phyloP scores from a whole-genome alignment of 2,797 vertebrate genomes.

The Cephalopachus bancanus region DNA sequence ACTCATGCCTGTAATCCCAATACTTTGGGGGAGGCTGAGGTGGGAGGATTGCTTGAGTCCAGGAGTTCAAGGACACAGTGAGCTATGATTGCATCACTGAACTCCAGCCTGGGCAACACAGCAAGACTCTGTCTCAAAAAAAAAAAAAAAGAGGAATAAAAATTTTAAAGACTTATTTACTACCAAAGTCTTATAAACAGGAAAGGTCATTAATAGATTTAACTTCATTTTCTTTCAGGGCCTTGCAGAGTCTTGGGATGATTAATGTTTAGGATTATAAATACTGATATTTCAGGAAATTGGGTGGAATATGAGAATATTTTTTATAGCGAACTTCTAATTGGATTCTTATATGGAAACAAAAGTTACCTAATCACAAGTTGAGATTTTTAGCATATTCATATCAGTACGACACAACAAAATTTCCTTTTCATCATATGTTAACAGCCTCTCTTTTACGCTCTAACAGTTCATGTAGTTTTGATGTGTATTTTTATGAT shows the following conservation, averaged over 20 bases:
- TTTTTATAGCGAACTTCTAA: not conserved
- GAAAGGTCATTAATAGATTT: not conserved
- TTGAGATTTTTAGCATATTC: not conserved
- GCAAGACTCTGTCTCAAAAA: too few relatives aligned
- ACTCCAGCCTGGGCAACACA: too few relatives aligned
- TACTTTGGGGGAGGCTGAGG: too few relatives aligned
- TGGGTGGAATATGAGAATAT: not conserved
- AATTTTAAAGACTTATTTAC: too few relatives aligned
- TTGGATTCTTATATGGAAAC: conserved; percentile 43
- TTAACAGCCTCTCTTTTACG: not conserved
- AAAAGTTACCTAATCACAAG: not conserved
- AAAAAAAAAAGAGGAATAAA: too few relatives aligned
- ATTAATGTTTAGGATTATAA: not conserved
- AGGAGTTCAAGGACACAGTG: too few relatives aligned
- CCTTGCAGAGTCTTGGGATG: not conserved
- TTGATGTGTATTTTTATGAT: conserved; percentile 50
- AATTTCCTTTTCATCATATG: conserved; percentile 52
- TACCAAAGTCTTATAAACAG: not conserved
- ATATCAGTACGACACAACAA: not conserved
- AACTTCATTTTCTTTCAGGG: not conserved
- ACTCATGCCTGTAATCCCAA: too few relatives aligned
- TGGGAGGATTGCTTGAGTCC: too few relatives aligned
- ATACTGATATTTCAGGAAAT: conserved; percentile 27
- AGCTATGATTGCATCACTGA: too few relatives aligned
- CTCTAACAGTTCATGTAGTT: conserved; percentile 21